Conservation (phyloP, 2,888 invertebrate species). For the Rosalia funebris region DNA sequence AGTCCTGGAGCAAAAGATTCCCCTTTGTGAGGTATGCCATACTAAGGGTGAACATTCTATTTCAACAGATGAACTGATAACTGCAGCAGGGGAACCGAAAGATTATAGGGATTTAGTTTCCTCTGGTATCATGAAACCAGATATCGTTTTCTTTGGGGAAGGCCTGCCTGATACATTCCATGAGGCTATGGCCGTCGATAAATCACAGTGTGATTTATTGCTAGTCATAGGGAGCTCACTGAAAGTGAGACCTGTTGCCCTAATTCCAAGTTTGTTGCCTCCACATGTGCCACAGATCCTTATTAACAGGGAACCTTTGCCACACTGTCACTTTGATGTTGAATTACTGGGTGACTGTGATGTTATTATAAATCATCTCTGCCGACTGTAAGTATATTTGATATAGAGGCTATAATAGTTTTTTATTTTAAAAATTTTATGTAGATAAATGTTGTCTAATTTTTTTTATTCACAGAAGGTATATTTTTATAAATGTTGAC, state of each 20-base stretch:
- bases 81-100: conserved; percentile 25
- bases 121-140: conserved; percentile 87
- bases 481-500: too few species aligned
- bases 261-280: conserved; percentile 86
- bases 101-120: conserved; percentile 49
- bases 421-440: too few species aligned
- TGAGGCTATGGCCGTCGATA: conserved; percentile 83
- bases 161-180: conserved; percentile 88
- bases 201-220: conserved; percentile 83
- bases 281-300: conserved; percentile 85
- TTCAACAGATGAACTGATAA: conserved; percentile 51
- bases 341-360: conserved; percentile 88
- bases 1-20: conserved; percentile 77
- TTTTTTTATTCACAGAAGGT: too few species aligned
- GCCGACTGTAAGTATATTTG: conserved; percentile 69
- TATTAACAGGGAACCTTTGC: conserved; percentile 87
- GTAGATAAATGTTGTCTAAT: too few species aligned
- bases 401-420: too few species aligned
- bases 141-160: conserved; percentile 96
- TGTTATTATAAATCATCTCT: conserved; percentile 81
- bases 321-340: conserved; percentile 83
- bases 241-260: conserved; percentile 89
- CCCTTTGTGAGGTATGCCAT: conserved; percentile 70
- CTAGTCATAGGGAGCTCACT: conserved; percentile 92
- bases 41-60: conserved; percentile 41